A percentile compares a stretch with the other conserved stretches of the same genome.
phyloP scores from a whole-genome alignment of 2,113 vertebrate genomes.

The Hassar affinis region DNA sequence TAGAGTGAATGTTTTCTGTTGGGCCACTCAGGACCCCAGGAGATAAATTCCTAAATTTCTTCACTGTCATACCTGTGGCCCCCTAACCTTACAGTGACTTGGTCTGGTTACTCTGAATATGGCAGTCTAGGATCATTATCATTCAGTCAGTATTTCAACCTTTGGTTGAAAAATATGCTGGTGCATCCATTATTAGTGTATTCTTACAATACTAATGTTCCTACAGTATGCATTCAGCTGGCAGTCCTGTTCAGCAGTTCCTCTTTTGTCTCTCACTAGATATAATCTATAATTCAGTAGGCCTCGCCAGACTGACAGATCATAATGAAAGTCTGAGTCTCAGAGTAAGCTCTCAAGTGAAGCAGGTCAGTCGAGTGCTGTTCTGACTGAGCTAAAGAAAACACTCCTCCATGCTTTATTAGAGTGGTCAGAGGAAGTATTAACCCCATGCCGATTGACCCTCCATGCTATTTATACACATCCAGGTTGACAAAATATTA shows the following conservation, averaged over 20 bases:
- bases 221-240: background rate
- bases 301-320: conserved; percentile 10
- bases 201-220: background rate
- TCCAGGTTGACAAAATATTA: conserved; percentile 39
- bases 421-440: conserved; percentile 33
- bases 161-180: background rate
- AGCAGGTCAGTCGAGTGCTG: conserved; percentile 10
- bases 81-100: background rate
- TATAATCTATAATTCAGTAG: conserved; percentile 25
- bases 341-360: conserved; percentile 3
- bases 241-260: background rate
- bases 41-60: background rate
- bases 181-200: background rate
- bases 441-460: background rate
- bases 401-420: conserved; percentile 39
- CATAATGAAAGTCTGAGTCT: conserved; percentile 25
- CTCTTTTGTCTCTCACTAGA: conserved; percentile 21
- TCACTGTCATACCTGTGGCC: background rate
- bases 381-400: conserved; percentile 40
- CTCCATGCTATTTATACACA: conserved; percentile 30
- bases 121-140: background rate
- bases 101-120: background rate
- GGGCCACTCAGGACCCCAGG: background rate
- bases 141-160: background rate
- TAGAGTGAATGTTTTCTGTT: no score